Evolutionary conservation across 1,140 invertebrate species (phyloP).

Genomic region (Aphaenogaster ashmeadi): DNA sequence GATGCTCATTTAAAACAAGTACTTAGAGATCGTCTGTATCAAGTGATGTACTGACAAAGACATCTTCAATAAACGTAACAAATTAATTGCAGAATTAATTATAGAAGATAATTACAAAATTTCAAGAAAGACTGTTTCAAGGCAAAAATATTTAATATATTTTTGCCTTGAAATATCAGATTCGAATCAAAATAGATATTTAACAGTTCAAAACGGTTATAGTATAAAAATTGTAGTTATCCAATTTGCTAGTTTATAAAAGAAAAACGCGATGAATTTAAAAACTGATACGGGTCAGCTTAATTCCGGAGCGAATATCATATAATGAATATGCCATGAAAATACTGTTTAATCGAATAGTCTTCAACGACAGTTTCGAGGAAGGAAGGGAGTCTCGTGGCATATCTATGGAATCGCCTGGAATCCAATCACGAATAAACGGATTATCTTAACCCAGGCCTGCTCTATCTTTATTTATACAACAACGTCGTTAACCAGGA

Average conservation of each 20-base stretch:
- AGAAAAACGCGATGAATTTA: neutral
- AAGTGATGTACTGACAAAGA: neutral
- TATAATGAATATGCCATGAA: slow-evolving; percentile 45
- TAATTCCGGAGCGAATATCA: neutral
- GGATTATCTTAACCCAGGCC: slow-evolving; percentile 76
- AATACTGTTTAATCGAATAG: slow-evolving; percentile 63
- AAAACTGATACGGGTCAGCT: neutral
- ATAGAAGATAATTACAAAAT: slow-evolving; percentile 1
- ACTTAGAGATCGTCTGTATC: neutral
- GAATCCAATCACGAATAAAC: slow-evolving; percentile 81
- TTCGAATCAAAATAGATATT: neutral
- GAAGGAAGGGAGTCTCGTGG: slow-evolving; percentile 57
- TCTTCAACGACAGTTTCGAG: slow-evolving; percentile 10
- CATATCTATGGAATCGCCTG: slow-evolving; percentile 78
- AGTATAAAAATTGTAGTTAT: neutral
- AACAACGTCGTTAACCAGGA: slow-evolving; percentile 63
- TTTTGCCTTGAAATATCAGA: neutral
- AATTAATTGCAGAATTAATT: slow-evolving; percentile 6
- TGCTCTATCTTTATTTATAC: slow-evolving; percentile 76
- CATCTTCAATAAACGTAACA: neutral
- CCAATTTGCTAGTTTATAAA: neutral
- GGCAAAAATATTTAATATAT: neutral
- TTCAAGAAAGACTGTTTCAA: neutral
- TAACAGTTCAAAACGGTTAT: neutral
- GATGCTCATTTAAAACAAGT: neutral